These are phyloP conservation scores for Phymatocera aterrima DNA, from an alignment of 2,888 invertebrate genomes.

Conservation along the genomic window DNA sequence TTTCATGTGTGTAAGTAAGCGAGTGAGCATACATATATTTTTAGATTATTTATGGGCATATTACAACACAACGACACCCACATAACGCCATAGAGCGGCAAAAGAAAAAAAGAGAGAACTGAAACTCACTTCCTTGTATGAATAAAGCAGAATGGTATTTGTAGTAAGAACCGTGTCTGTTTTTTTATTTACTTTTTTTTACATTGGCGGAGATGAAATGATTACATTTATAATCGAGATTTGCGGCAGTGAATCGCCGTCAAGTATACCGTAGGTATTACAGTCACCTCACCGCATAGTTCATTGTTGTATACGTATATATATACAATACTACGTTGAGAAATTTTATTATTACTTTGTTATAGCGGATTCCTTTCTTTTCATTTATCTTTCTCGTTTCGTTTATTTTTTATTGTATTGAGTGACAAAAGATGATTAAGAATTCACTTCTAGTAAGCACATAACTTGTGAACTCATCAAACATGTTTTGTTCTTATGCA, in stretches of 20 bases:
- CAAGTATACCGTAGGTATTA: no score
- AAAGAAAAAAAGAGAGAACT: background rate
- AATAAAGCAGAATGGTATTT: conserved; percentile 20
- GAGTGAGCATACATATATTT: background rate
- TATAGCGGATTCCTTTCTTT: background rate
- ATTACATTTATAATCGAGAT: conserved; percentile 24
- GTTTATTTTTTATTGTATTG: background rate
- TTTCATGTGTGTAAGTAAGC: no score
- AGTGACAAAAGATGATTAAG: background rate
- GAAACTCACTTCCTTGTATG: conserved; percentile 27
- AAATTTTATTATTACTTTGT: conserved; percentile 20
- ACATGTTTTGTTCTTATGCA: background rate
- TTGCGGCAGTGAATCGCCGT: no score
- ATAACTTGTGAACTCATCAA: background rate
- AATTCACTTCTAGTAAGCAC: background rate
- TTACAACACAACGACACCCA: conserved; percentile 2
- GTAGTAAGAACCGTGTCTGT: no score
- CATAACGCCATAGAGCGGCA: background rate
- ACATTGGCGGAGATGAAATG: background rate
- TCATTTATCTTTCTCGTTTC: background rate
- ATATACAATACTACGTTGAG: background rate
- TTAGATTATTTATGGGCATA: conserved; percentile 21
- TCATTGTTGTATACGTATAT: background rate
- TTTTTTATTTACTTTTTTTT: no score
- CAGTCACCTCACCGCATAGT: background rate